Base-by-base conservation (phyloP, 2,888 invertebrate species). In the Vesta saturnalis region DNA sequence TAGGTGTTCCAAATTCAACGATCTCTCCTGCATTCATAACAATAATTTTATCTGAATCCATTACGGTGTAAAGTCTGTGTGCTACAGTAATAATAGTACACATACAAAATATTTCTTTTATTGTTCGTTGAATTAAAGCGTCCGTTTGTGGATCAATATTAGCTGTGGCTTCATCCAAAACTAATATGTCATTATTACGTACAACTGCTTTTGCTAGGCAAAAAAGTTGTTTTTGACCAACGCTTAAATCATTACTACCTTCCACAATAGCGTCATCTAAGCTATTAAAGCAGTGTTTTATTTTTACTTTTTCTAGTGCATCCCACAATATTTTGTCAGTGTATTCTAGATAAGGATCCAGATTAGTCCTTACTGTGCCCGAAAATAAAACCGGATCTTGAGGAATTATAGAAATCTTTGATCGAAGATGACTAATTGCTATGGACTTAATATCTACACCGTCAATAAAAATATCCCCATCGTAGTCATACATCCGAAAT, bases 61-160 rank as follows among this genome's bases (percentile, higher is more conserved):
- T 21, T 4, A 55, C 55, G 10, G 94, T 94, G 77, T 94, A 89
- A 1, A 94, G 86, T 46, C 94, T 87, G 82, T 94, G 94, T 23
- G 94, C 94, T 47, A 94, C 92, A 0, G 93, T 94, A 23, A 94
- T 86, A 21, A 94, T 93, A 0, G 93, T 93, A 79, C 93, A 93
- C 16, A 88, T 85, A 1, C 86, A 87, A 79, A 94, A 94, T 80
- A 92, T 92, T 57, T 85, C 85, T 70, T 92, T 85, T 69, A 94
- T 93, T 0, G 92, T 92, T 18, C 82, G 77, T 73, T 87, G 87
- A 54, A 87, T 87, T 57, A 87, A 73, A 1, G 77, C 80, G 74
- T 87, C 86, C 4, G 87, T 87, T 49, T 49, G 4, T 14, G 4
- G 15, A 49, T 49, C 47, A 1, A 49, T 49, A 49, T 49, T 49